Percentiles rank a stretch among this genome's conserved stretches.
phyloP scores from a whole-genome alignment of 1,140 invertebrate genomes.

The Oncopeltus fasciatus region DNA sequence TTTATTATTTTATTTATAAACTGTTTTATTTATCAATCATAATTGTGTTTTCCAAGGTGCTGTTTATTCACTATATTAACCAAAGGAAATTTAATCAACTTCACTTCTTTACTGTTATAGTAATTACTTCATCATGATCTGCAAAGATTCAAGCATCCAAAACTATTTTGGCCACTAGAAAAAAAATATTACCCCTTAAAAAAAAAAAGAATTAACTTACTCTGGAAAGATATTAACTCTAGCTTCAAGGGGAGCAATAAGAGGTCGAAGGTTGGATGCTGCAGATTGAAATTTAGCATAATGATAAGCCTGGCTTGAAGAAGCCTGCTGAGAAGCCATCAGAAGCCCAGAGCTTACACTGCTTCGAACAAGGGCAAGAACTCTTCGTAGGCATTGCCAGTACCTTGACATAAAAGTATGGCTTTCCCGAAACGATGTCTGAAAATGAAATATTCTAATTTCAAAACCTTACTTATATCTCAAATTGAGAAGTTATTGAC shows the following conservation, averaged over 20 bases:
- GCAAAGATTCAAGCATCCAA: no score
- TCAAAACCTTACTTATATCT: neutral
- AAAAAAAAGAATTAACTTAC: conserved; percentile 17
- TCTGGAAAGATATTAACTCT: conserved; percentile 15
- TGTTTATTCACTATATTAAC: no score
- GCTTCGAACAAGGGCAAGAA: conserved; percentile 59
- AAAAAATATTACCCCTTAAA: no score
- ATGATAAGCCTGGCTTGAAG: conserved; percentile 19
- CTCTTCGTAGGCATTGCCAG: conserved; percentile 61
- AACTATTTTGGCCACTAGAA: no score
- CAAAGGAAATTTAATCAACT: no score
- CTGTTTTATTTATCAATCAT: no score
- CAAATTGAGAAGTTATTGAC: neutral
- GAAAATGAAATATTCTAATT: conserved; percentile 23
- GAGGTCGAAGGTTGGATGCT: conserved; percentile 16
- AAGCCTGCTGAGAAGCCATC: conserved; percentile 54
- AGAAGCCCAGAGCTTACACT: conserved; percentile 58
- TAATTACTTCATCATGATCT: no score
- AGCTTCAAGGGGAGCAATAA: conserved; percentile 20
- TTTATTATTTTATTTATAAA: no score
- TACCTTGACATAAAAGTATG: conserved; percentile 56
- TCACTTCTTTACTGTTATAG: no score
- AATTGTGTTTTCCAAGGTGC: no score
- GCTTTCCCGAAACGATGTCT: conserved; percentile 59
- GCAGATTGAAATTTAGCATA: conserved; percentile 23